Percentiles rank a stretch among this genome's conserved stretches.
Conservation (phyloP, 2,888 invertebrate genomes). For the Corbicula japonica region DNA sequence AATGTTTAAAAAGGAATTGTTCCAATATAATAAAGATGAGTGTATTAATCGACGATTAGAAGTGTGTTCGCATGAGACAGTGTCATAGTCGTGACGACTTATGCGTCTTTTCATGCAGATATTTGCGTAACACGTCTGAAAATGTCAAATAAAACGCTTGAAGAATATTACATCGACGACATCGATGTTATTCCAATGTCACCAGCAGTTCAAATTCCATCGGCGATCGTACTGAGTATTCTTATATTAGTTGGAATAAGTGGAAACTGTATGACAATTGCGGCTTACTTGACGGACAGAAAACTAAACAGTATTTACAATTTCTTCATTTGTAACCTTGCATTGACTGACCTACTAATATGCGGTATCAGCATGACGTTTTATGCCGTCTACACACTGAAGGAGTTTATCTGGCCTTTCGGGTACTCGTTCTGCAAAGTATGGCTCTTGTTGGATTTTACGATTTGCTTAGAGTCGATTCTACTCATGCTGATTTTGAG, state of each 20-base stretch:
- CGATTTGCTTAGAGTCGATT: constrained; percentile 70
- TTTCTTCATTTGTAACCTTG: constrained; percentile 74
- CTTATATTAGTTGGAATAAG: constrained; percentile 66
- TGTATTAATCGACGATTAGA: too few relatives aligned
- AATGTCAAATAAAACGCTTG: too few relatives aligned
- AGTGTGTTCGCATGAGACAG: too few relatives aligned
- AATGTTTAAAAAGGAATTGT: too few relatives aligned
- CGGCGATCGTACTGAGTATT: constrained; percentile 54
- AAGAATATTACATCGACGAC: not conserved
- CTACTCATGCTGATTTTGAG: constrained; percentile 74
- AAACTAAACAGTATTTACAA: constrained; percentile 71
- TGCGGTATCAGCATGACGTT: constrained; percentile 73
- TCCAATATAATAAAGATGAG: too few relatives aligned
- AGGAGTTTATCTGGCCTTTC: constrained; percentile 69
- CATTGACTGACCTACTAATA: constrained; percentile 71
- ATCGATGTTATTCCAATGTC: constrained; percentile 39
- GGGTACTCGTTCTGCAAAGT: constrained; percentile 72
- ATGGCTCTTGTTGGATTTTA: constrained; percentile 71
- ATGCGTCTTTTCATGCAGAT: too few relatives aligned
- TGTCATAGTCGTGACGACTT: too few relatives aligned
- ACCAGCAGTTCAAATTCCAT: constrained; percentile 36
- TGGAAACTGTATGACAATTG: constrained; percentile 71
- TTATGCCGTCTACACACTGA: constrained; percentile 68
- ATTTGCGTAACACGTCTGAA: too few relatives aligned
- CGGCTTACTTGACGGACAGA: constrained; percentile 68